Evolutionary conservation across 2,888 invertebrate genomes (phyloP).

Genomic region (Agonopterix heracliana): DNA sequence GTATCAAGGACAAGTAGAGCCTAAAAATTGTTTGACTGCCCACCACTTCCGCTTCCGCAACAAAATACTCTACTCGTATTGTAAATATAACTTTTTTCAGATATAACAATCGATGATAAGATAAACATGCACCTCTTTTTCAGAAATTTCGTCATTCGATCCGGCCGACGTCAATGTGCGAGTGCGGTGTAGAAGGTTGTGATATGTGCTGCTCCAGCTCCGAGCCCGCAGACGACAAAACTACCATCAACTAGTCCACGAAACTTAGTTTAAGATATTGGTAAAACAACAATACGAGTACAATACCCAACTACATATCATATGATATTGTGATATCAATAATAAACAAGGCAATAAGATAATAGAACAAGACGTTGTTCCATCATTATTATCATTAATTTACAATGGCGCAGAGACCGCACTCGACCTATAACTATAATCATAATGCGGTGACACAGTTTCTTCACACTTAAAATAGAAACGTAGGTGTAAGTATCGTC

Average conservation of each 20-base stretch:
- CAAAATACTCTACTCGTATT: no score
- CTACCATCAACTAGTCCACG: conserved; percentile 54
- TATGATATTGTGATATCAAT: conserved; percentile 36
- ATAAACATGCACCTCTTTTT: conserved; percentile 31
- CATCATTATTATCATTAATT: conserved; percentile 52
- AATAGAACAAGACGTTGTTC: conserved; percentile 45
- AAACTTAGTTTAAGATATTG: conserved; percentile 3
- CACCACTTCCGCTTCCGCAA: no score
- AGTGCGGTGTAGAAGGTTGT: conserved; percentile 87
- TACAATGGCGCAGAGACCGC: conserved; percentile 37
- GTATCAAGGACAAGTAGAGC: no score
- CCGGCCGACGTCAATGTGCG: conserved; percentile 83
- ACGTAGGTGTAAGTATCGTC: conserved; percentile 1
- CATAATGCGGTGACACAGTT: conserved; percentile 23
- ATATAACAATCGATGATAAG: no score
- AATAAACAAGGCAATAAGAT: conserved; percentile 44
- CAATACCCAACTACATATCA: conserved; percentile 6
- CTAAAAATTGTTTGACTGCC: no score
- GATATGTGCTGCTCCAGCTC: conserved; percentile 75
- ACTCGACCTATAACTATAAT: conserved; percentile 48
- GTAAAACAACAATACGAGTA: not conserved
- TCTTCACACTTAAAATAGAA: conserved; percentile 9
- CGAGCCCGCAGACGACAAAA: conserved; percentile 61
- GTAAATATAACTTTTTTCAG: no score
- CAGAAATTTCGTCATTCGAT: conserved; percentile 87